Evolutionary conservation across 2,797 vertebrate species (phyloP), one percentile per base, ranked within the genome.

Genomic region (Falco naumanni): DNA sequence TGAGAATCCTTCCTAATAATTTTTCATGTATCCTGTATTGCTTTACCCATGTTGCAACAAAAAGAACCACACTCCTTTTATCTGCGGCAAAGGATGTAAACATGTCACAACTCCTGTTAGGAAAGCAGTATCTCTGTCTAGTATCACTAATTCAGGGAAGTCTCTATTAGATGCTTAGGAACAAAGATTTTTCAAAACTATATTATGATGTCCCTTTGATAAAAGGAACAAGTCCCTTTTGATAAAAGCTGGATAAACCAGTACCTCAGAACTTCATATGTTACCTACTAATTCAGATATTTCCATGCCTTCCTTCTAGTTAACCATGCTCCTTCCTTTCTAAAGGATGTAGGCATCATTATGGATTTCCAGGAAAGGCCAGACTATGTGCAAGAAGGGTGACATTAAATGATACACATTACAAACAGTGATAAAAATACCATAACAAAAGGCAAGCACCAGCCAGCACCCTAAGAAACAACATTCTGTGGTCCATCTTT

Each of bases 401-500:
- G n/a, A 37, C 5, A 26, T 5, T 25, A 63, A 41, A 26, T 24
- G 47, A n/a, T 12, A 22, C 6, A 39, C 5, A 14, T 28, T 14
- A 22, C 2, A 31, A 77, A 54, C 5, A 71, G n/a, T 15, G 8
- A 59, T 5, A 60, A 75, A 77, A 74, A 29, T 34, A 19, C 10
- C 0, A 43, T 41, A 5, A 4, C 56, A 37, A 56, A 54, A 37
- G 3, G 1, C 17, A 85, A 64, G 15, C 16, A n/a, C 4, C 19
- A 41, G 11, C 14, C 2, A 0, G 9, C 17, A 61, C 6, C 14
- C 9, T 53, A 29, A 39, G 1, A 54, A 15, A 5, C 34, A 19
- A 11, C 11, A 33, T 9, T 26, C 11, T 50, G 12, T 15, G 1
- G 2, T 50, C 26, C 76, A 9, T 21, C 19, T 43, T 65, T 81